These are phyloP conservation scores for Vannuccia rotundouncinata DNA, from an alignment of 2,888 invertebrate species.

Conservation along the genomic window DNA sequence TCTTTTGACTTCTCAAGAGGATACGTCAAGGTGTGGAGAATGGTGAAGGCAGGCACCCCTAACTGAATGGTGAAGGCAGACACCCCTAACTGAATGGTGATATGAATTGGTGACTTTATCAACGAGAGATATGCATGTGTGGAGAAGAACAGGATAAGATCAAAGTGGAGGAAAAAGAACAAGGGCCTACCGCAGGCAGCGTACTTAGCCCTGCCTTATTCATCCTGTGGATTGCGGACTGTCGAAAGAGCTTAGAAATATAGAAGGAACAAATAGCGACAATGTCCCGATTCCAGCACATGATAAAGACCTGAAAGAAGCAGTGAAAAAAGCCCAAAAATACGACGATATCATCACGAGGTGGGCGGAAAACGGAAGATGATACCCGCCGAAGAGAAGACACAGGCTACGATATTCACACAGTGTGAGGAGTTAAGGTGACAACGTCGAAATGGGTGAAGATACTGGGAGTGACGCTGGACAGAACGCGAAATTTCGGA, in stretches of 20 bases:
- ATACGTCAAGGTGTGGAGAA: no score
- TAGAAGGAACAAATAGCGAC: not conserved
- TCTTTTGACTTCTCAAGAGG: no score
- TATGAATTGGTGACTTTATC: not conserved
- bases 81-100: not conserved
- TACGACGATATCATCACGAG: not conserved
- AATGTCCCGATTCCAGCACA: not conserved
- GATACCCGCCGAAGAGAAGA: not conserved
- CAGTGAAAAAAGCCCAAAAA: not conserved
- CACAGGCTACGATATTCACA: not conserved
- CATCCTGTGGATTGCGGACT: not conserved
- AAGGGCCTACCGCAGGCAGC: not conserved
- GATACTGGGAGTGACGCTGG: not conserved
- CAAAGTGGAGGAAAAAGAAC: not conserved
- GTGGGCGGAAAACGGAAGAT: not conserved
- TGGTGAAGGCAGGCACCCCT: no score
- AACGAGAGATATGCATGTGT: not conserved
- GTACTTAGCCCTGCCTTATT: not conserved
- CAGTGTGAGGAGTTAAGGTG: not conserved
- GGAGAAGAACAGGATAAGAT: not conserved
- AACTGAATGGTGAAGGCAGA: not conserved
- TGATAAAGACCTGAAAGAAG: not conserved
- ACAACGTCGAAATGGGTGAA: not conserved
- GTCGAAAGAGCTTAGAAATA: not conserved
- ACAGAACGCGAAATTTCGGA: not conserved